Base-by-base conservation (phyloP, 2,888 invertebrate species). In the Xestoiulus laeticollis region DNA sequence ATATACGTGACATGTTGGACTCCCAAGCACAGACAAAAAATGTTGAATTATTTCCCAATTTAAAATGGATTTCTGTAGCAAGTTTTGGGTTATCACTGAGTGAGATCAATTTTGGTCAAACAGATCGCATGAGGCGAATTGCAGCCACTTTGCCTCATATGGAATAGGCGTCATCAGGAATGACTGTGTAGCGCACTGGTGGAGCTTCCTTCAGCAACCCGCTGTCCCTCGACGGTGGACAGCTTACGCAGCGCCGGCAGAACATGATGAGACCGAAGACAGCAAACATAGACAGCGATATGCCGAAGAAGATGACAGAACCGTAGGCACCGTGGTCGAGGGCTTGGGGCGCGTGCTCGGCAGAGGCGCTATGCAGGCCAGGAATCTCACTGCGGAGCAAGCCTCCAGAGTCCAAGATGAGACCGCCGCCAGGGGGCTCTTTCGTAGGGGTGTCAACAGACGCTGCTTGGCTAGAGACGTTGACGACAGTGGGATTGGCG, bases 261-360 rank as follows among this genome's bases (percentile, higher is more conserved):
- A 91, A 91, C 86, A 91, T 88, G 48, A 91, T 90, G 44, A 91
- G 89, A 5, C 91, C 91, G 82, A 91, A 91, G n/a, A 90, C 89
- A 22, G 90, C 91, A 88, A 91, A 91, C 53, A 91, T 91, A 44
- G 91, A 90, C 86, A 91, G 89, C n/a, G 91, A 91, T 33, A 91
- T 89, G 30, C 91, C 90, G 88, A 91, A 91, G 89, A 91, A 91
- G 48, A 91, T 89, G 85, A 91, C 90, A 14, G 91, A 91, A 87
- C 91, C 90, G 87, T 90, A 90, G 30, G 78, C 84, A 0, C 87
- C 87, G 26, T 87, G 87, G 48, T 87, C 78, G 10, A 43, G 14
- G 22, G 38, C 26, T 5, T 86, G 48, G 26, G 38, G 38, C 3
- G 22, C 26, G 12, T 14, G n/a, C 8, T 82, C 30, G 82, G 26